A percentile compares a stretch with the other conserved stretches of the same genome.
Evolutionary conservation across 2,797 vertebrate genomes (phyloP).

Genomic region (Onychomys leucogaster): DNA sequence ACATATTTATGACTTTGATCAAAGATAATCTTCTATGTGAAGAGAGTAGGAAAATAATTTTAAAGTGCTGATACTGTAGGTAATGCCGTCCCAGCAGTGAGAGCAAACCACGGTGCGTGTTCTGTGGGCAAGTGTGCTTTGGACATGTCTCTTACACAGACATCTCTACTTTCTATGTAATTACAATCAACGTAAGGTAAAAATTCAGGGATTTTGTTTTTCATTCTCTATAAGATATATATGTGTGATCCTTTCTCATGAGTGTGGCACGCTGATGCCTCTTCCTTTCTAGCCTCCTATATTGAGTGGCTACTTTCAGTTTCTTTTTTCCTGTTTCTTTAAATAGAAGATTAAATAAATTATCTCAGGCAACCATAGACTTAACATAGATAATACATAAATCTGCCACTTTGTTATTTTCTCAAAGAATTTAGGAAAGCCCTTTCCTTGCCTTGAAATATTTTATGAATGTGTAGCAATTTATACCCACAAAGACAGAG

Average conservation of each 20-base stretch:
- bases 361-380: slow-evolving; percentile 58
- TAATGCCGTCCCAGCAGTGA: background rate
- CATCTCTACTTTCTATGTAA: background rate
- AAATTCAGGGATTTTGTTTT: slow-evolving; percentile 4
- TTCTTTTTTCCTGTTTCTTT: slow-evolving; percentile 59
- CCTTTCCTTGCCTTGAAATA: slow-evolving; percentile 57
- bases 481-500: background rate
- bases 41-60: slow-evolving; percentile 21
- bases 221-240: background rate
- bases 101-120: background rate
- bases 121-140: too few species aligned
- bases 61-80: background rate
- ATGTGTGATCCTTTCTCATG: background rate
- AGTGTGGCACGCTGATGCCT: background rate
- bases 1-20: slow-evolving; percentile 46
- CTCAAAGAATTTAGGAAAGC: slow-evolving; percentile 66
- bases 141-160: background rate
- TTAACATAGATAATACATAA: slow-evolving; percentile 59
- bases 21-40: slow-evolving; percentile 4
- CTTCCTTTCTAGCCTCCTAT: slow-evolving; percentile 48
- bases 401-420: slow-evolving; percentile 74
- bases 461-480: background rate
- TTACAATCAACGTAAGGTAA: background rate
- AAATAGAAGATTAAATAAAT: slow-evolving; percentile 26
- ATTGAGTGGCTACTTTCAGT: slow-evolving; percentile 61